phyloP scores from a whole-genome alignment of 2,797 vertebrate species.

The Anolis apletophallus region DNA sequence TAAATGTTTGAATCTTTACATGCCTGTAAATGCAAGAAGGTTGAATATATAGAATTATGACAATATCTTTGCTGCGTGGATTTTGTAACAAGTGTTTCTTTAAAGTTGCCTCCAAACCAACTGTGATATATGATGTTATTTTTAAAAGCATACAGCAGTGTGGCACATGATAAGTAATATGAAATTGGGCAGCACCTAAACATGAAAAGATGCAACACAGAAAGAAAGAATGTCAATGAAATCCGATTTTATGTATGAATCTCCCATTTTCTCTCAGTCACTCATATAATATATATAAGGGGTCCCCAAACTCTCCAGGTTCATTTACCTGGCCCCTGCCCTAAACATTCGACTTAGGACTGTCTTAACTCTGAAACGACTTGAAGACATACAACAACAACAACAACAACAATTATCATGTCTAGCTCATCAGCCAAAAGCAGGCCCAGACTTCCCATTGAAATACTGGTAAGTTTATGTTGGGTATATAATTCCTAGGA shows the following conservation, averaged over 20 bases:
- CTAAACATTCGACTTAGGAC: no score
- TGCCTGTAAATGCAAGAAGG: background rate
- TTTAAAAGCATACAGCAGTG: background rate
- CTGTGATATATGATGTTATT: background rate
- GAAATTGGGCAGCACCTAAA: background rate
- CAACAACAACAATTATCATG: no score
- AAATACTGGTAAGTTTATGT: no score
- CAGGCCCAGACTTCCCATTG: no score
- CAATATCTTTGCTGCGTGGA: background rate
- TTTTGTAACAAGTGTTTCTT: background rate
- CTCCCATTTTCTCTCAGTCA: background rate
- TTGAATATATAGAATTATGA: background rate
- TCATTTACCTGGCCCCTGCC: no score
- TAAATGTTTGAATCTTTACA: background rate
- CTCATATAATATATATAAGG: background rate
- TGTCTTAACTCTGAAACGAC: no score
- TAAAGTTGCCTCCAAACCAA: background rate
- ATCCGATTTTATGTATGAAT: background rate
- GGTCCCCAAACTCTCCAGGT: background rate
- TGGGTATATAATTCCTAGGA: background rate
- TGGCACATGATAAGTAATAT: background rate
- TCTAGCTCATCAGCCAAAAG: no score
- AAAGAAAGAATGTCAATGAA: background rate
- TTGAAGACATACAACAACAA: no score
- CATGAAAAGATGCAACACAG: background rate